Percentiles rank a stretch among this genome's conserved stretches.
phyloP scores from a whole-genome alignment of 2,113 vertebrate genomes.

The Mus pahari region DNA sequence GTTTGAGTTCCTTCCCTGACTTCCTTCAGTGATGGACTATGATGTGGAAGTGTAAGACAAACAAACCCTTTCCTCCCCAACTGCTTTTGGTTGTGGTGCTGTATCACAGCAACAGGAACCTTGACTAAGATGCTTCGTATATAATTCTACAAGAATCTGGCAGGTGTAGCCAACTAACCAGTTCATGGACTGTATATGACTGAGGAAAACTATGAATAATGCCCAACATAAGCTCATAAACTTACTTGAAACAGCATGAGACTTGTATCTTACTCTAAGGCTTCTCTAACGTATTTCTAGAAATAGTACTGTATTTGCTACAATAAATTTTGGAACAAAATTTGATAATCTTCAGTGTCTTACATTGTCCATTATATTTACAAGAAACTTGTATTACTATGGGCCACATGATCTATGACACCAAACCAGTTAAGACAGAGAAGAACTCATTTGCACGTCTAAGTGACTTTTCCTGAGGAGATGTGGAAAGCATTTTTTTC shows the following conservation, averaged over 20 bases:
- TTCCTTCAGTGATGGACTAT: neutral
- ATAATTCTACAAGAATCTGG: neutral
- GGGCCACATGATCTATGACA: neutral
- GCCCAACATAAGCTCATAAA: neutral
- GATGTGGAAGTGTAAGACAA: neutral
- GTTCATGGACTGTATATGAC: neutral
- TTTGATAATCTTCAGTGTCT: constrained; percentile 17
- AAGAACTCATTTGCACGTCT: neutral
- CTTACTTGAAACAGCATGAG: neutral
- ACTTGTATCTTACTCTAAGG: neutral
- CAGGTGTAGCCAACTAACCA: neutral
- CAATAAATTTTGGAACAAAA: constrained; percentile 36
- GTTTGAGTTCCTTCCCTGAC: neutral
- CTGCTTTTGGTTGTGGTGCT: neutral
- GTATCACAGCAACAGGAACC: neutral
- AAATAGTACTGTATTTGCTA: neutral
- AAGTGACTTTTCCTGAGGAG: neutral
- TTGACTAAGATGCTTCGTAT: neutral
- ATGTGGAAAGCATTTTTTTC: neutral
- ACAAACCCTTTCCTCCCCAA: neutral
- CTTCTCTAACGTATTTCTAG: neutral
- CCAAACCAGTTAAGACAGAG: neutral
- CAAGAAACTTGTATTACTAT: constrained; percentile 45
- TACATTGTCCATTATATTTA: neutral
- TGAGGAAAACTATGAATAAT: neutral